Evolutionary conservation across 2,888 invertebrate genomes (phyloP), one percentile per base, ranked within the genome.

Genomic region (Suillia variegata): DNA sequence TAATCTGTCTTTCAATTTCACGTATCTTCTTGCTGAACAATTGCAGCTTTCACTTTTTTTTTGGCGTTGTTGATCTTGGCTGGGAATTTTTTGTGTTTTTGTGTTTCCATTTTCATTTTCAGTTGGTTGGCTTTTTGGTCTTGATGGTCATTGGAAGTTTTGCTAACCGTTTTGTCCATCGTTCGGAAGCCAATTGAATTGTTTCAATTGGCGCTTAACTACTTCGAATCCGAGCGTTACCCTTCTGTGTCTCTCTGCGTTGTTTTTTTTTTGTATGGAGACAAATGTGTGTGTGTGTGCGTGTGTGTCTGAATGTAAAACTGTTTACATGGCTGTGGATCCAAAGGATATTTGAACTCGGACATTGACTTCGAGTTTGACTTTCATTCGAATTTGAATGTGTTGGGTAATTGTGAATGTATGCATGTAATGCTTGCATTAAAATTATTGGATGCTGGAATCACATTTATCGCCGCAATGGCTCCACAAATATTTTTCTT

Each of bases 1-100:
- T 75, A 76, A 75, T 72, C 74, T 72, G 68, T 67, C 69, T 67
- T 64, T 67, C 64, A 62, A 66, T 64, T 63, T 65, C 66, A 62
- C 64, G 65, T 68, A 67, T 63, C 64, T 63, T 54, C 63, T 64
- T 52, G 49, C 61, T 61, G 61, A 55, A 54, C 60, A 61, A 60
- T 64, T 51, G 62, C 38, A 17, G 45, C 13, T 45, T 45, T 45
- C 45, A 20, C 18, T 13, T n/a, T n/a, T 38, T n/a, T 45, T 17
- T 45, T 45, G 45, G 6, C 18, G 38, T 38, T 38, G 45, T 13
- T 45, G 45, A 6, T 45, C 18, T 45, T 17, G 45, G 4, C 54
- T 54, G n/a, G n/a, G n/a, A n/a, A n/a, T n/a, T n/a, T n/a, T n/a
- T n/a, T n/a, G n/a, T n/a, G n/a, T n/a, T n/a, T n/a, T n/a, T n/a